Conservation (phyloP, 2,113 vertebrate species). For the Brachirus orientalis region DNA sequence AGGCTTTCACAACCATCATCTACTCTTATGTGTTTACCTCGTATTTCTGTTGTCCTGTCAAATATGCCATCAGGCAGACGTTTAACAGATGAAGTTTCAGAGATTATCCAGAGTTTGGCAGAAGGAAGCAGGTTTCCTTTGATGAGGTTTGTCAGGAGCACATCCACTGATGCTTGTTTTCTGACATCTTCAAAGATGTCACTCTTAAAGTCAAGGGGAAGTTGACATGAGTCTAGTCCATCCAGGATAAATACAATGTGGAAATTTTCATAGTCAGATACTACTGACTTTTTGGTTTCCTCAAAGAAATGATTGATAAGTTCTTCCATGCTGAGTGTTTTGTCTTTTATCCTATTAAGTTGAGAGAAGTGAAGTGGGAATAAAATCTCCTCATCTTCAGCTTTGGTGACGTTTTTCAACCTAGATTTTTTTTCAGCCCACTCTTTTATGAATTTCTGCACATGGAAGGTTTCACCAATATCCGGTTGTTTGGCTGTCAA, state of each 20-base stretch:
- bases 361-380: conserved; percentile 4
- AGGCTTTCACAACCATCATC: too few relatives aligned
- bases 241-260: conserved; percentile 37
- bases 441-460: not conserved
- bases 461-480: conserved; percentile 39
- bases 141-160: conserved; percentile 57
- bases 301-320: conserved; percentile 12
- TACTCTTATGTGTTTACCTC: conserved; percentile 22
- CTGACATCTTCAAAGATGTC: not conserved
- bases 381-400: not conserved
- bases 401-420: not conserved
- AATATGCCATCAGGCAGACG: not conserved
- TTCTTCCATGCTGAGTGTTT: conserved; percentile 10
- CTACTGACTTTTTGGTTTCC: conserved; percentile 15
- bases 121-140: conserved; percentile 51
- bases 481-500: conserved; percentile 1
- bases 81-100: not conserved
- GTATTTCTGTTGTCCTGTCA: conserved; percentile 47
- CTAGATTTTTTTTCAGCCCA: conserved; percentile 11
- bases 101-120: conserved; percentile 53
- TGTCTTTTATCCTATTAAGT: not conserved
- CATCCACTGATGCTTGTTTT: conserved; percentile 24
- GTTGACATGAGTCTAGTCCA: conserved; percentile 21
- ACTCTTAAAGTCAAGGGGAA: conserved; percentile 18
- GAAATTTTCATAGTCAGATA: conserved; percentile 28